A percentile compares a stretch with the other conserved stretches of the same genome.
These are phyloP conservation scores for Periophthalmodon schlosseri DNA, from an alignment of 2,113 vertebrate genomes.

Conservation along the genomic window DNA sequence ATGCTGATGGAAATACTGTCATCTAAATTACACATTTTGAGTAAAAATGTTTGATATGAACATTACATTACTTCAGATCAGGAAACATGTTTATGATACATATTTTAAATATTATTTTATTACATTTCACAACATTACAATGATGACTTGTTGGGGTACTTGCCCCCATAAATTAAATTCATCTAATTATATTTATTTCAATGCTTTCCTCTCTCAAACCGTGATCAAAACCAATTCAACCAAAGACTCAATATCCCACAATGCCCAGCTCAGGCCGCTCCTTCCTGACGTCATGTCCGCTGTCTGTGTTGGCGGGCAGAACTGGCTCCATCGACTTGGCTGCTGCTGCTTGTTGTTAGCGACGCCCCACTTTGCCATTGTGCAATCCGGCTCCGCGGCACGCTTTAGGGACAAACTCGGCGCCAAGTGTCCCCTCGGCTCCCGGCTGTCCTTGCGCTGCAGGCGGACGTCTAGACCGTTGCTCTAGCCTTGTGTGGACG, in stretches of 20 bases:
- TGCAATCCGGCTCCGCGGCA: constrained; percentile 26
- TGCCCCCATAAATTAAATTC: too few species aligned
- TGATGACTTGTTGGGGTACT: too few species aligned
- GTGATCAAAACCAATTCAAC: neutral
- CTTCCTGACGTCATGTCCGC: constrained; percentile 46
- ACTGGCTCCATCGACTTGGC: constrained; percentile 3
- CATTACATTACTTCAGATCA: too few species aligned
- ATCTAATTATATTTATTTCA: too few species aligned
- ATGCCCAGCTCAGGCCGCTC: neutral
- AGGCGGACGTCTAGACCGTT: neutral
- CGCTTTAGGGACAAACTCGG: neutral
- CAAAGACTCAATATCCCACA: constrained; percentile 45
- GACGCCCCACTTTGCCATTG: constrained; percentile 44
- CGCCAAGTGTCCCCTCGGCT: neutral
- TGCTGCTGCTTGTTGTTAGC: constrained; percentile 45
- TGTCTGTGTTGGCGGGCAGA: constrained; percentile 76
- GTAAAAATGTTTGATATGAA: too few species aligned
- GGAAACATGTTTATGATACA: too few species aligned
- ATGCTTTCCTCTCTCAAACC: too few species aligned
- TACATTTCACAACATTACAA: too few species aligned
- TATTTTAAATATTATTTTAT: too few species aligned
- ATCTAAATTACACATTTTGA: too few species aligned
- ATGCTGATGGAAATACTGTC: too few species aligned
- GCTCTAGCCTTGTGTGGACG: neutral
- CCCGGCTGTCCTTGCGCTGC: neutral